phyloP scores from a whole-genome alignment of 1,140 invertebrate species.

The Drosophila pallidifrons region DNA sequence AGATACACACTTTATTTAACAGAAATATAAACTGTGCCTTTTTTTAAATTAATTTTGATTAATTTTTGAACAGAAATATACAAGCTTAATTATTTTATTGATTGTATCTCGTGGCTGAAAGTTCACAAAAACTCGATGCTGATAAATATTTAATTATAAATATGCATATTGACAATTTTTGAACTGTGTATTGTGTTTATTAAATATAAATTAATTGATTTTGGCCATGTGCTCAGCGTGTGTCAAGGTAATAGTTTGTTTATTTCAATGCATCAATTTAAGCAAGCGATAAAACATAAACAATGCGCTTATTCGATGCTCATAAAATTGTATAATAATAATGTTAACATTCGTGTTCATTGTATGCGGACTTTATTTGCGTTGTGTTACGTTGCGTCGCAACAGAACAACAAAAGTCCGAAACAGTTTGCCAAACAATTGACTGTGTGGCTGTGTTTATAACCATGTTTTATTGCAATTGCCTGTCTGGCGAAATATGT shows the following conservation, averaged over 20 bases:
- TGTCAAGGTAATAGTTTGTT: constrained; percentile 14
- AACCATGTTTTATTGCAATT: constrained; percentile 10
- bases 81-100: no score
- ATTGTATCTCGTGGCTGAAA: no score
- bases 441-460: neutral
- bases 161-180: neutral
- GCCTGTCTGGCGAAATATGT: neutral
- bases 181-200: neutral
- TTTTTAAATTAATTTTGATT: no score
- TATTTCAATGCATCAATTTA: constrained; percentile 9
- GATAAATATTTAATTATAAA: constrained; percentile 9
- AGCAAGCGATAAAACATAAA: constrained; percentile 17
- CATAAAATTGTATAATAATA: constrained; percentile 2
- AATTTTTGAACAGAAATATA: no score
- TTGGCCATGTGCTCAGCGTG: constrained; percentile 1
- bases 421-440: constrained; percentile 3
- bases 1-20: no score
- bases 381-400: neutral
- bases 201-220: constrained; percentile 19
- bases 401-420: neutral
- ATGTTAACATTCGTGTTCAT: constrained; percentile 23
- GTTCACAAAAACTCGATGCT: neutral
- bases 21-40: no score
- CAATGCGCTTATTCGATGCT: constrained; percentile 4
- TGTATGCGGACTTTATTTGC: constrained; percentile 1